Conservation (phyloP, 2,888 invertebrate genomes). For the Caenorhabditis imperialis region DNA sequence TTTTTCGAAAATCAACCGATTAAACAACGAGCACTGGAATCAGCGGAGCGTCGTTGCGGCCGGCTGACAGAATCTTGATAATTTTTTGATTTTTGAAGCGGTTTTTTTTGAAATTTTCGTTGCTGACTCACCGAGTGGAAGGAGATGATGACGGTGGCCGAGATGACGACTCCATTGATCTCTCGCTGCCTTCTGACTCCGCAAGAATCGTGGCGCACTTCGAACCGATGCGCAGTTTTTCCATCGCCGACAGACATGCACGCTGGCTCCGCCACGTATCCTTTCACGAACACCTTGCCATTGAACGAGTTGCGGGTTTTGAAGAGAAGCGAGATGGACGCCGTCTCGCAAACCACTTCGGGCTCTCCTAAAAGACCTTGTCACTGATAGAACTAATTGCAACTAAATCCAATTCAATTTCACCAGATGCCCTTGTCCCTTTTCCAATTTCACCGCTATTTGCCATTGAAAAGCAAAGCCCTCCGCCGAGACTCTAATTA, state of each 20-base stretch:
- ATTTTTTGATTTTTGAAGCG: too few species aligned
- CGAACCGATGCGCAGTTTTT: constrained; percentile 64
- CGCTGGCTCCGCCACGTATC: constrained; percentile 57
- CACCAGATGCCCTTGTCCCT: background rate
- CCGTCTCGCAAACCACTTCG: constrained; percentile 72
- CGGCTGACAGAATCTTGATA: too few species aligned
- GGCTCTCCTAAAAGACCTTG: constrained; percentile 67
- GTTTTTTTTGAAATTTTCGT: too few species aligned
- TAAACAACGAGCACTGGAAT: too few species aligned
- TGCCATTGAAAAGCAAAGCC: constrained; percentile 32
- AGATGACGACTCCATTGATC: constrained; percentile 72
- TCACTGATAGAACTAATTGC: too few species aligned
- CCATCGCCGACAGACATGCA: constrained; percentile 64
- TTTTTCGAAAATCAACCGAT: too few species aligned
- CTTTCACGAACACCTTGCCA: constrained; percentile 77
- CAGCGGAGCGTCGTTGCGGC: too few species aligned
- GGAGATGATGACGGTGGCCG: constrained; percentile 74
- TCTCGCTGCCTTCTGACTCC: constrained; percentile 74
- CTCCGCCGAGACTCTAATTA: constrained; percentile 27
- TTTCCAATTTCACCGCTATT: constrained; percentile 2
- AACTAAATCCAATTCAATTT: background rate
- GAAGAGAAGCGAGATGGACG: constrained; percentile 71
- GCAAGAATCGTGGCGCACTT: constrained; percentile 73
- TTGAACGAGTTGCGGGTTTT: constrained; percentile 71
- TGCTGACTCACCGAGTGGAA: constrained; percentile 71